Evolutionary conservation across 2,797 vertebrate species (phyloP), one percentile per base, ranked within the genome.

Genomic region (Balearica regulorum): DNA sequence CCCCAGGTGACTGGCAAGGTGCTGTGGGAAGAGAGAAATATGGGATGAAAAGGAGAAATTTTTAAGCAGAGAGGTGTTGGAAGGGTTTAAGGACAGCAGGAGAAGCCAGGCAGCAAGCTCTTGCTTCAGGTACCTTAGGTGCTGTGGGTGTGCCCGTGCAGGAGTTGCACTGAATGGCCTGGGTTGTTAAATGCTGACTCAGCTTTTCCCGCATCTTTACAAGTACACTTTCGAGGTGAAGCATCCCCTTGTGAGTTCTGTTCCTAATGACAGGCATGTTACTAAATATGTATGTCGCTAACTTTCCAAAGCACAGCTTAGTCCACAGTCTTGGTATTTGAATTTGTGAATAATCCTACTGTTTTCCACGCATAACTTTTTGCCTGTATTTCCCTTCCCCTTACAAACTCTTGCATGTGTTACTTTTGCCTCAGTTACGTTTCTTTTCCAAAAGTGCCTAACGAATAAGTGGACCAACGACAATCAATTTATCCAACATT

Each of bases 391-490:
- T 96, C 13, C 31, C 35, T 83, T 83, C 20, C 43, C 33, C n/a
- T 83, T 86, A 20, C 7, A 78, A 94, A 75, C 19, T 8, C 10
- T 60, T 7, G 8, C 4, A 3, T 21, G 6, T 5, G 1, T 48
- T 76, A 55, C 28, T 92, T 81, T 65, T 92, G 57, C 25, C 15
- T 83, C 46, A n/a, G 29, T 53, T 81, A 41, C 20, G 17, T 58
- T 86, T 76, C 37, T 93, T 77, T 92, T 89, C 71, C 44, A 57
- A n/a, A 87, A 87, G 16, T 51, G 9, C 22, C 55, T 55, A 9
- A 46, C 0, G 0, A 62, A 6, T 29, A 79, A 79, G 31, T 70
- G 26, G 28, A 62, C 51, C 49, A 73, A 13, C 0, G 5, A 16
- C 41, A 77, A 57, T 29, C 15, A 43, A 48, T 65, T 90, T 70